These are phyloP conservation scores for Scophthalmus maximus DNA, from an alignment of 2,113 vertebrate species.

Conservation along the genomic window DNA sequence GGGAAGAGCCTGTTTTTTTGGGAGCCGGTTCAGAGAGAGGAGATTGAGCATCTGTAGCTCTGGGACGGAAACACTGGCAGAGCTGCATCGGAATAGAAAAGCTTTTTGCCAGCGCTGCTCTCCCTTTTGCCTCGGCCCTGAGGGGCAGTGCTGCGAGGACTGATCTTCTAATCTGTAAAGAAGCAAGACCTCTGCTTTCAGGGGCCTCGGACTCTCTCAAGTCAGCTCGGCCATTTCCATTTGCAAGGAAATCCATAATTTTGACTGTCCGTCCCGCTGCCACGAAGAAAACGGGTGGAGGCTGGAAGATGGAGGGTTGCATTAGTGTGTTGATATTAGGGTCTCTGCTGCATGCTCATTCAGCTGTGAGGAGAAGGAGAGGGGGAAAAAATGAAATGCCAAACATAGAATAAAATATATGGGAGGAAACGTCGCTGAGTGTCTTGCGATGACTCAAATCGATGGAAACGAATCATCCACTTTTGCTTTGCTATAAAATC, in stretches of 20 bases:
- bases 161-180: slow-evolving; percentile 83
- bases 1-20: slow-evolving; percentile 74
- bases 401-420: slow-evolving; percentile 43
- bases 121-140: slow-evolving; percentile 61
- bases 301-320: slow-evolving; percentile 65
- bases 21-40: slow-evolving; percentile 71
- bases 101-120: slow-evolving; percentile 56
- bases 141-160: slow-evolving; percentile 64
- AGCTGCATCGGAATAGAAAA: slow-evolving; percentile 68
- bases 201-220: slow-evolving; percentile 47
- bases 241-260: slow-evolving; percentile 69
- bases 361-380: slow-evolving; percentile 24
- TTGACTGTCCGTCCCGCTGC: slow-evolving; percentile 29
- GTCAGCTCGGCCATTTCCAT: slow-evolving; percentile 59
- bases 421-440: slow-evolving; percentile 56
- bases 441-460: slow-evolving; percentile 57
- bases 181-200: slow-evolving; percentile 72
- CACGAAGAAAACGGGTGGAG: slow-evolving; percentile 12
- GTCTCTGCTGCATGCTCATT: slow-evolving; percentile 34
- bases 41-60: slow-evolving; percentile 68
- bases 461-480: slow-evolving; percentile 73
- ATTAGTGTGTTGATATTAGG: slow-evolving; percentile 59
- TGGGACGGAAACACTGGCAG: slow-evolving; percentile 75
- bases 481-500: slow-evolving; percentile 66
- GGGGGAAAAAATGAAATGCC: slow-evolving; percentile 3